Evolutionary conservation across 2,797 vertebrate genomes (phyloP).

Genomic region (Alosa sapidissima): DNA sequence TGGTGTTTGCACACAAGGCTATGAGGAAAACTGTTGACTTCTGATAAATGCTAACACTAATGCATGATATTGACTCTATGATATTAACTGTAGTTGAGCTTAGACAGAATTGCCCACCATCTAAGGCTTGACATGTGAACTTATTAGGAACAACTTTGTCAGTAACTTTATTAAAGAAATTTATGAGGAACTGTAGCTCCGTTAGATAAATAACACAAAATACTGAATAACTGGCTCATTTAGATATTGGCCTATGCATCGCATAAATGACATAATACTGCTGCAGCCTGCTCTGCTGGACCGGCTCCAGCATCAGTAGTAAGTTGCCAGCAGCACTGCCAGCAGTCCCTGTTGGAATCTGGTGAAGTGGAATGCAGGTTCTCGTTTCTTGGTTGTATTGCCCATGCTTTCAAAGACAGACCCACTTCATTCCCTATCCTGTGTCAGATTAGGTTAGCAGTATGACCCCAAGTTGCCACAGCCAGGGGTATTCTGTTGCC

Average conservation of each 20-base stretch:
- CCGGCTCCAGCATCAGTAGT: neutral
- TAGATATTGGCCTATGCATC: neutral
- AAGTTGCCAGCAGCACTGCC: conserved; percentile 6
- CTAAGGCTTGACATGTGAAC: too few relatives aligned
- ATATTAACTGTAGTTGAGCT: too few relatives aligned
- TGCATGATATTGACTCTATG: too few relatives aligned
- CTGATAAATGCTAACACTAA: too few relatives aligned
- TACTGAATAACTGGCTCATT: too few relatives aligned
- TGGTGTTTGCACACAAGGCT: conserved; percentile 9
- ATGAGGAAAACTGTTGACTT: conserved; percentile 27
- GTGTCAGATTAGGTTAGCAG: neutral
- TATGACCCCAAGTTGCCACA: neutral
- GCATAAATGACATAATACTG: conserved; percentile 10
- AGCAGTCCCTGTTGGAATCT: conserved; percentile 25
- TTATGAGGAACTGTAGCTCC: too few relatives aligned
- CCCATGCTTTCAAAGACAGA: neutral
- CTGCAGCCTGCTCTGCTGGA: neutral
- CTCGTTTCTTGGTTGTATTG: neutral
- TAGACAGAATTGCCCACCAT: too few relatives aligned
- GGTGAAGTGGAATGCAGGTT: conserved; percentile 30
- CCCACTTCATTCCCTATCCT: neutral
- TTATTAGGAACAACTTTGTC: too few relatives aligned
- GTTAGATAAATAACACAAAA: too few relatives aligned
- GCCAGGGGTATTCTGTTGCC: neutral
- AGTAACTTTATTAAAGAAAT: too few relatives aligned